phyloP scores from a whole-genome alignment of 2,797 vertebrate genomes.

The Gadopsis bispinosus region DNA sequence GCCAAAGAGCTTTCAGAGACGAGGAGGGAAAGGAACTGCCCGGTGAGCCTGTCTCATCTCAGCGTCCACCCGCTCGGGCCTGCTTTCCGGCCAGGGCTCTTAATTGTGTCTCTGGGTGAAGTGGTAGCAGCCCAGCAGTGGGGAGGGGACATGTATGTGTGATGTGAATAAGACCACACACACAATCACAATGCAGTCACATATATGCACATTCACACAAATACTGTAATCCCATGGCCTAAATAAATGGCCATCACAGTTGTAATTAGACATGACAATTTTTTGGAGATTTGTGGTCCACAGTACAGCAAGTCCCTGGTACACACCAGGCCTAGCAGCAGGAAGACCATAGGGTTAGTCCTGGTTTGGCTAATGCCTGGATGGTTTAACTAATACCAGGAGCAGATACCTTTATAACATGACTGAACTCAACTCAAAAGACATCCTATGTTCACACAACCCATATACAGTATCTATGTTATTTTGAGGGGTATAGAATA shows the following conservation, averaged over 20 bases:
- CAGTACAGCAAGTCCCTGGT: constrained; percentile 42
- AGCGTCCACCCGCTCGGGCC: constrained; percentile 66
- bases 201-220: constrained; percentile 54
- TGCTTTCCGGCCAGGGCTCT: constrained; percentile 68
- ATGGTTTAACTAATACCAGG: constrained; percentile 20
- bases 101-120: constrained; percentile 81
- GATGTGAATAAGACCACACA: constrained; percentile 81
- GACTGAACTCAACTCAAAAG: constrained; percentile 19
- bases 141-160: constrained; percentile 61
- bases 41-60: constrained; percentile 76
- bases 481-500: neutral
- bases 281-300: constrained; percentile 53
- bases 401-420: constrained; percentile 21
- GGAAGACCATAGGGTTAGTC: constrained; percentile 44
- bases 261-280: constrained; percentile 65
- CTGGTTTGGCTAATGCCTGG: constrained; percentile 31
- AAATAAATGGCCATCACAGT: constrained; percentile 55
- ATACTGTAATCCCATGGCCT: constrained; percentile 47
- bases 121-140: constrained; percentile 60
- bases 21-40: constrained; percentile 69
- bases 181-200: constrained; percentile 54
- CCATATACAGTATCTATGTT: neutral
- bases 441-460: neutral
- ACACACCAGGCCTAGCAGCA: constrained; percentile 41
- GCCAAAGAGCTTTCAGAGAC: constrained; percentile 75